Evolutionary conservation across 2,113 vertebrate genomes (phyloP), one percentile per base, ranked within the genome.

Genomic region (Mormyrus iriodes): DNA sequence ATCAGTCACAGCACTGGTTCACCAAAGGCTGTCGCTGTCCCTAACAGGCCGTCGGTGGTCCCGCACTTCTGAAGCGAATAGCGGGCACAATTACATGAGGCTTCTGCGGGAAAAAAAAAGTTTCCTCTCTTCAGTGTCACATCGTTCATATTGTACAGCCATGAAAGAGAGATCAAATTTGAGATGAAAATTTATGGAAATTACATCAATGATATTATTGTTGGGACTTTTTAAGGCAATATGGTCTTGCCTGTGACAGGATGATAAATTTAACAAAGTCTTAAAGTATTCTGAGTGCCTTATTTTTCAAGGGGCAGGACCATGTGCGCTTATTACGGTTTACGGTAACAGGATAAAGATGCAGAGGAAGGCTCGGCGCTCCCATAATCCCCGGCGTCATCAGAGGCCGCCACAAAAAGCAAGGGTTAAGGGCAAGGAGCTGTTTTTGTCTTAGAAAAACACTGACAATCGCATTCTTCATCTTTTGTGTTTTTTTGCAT

Each of bases 171-270:
- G 94, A 96, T 96, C 94, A 95, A 92, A 96, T 96, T 96, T 92
- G 90, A 93, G 92, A 94, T 95, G 94, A 96, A 96, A 96, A 96
- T 96, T 94, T 96, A 96, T 96, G 96, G 95, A 96, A 96, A 96
- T 96, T 94, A 94, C 93, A 95, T 96, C 94, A 95, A 89, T 90
- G 93, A 94, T 94, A 96, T 96, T 96, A 96, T 91, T 91, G 92
- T 93, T 89, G 93, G 93, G 93, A 96, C 95, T 96, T 96, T 96
- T 96, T 95, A 94, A 95, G 94, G 95, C 96, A 96, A 96, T 96
- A 96, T 96, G 95, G 95, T 95, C 94, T 95, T 94, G 90, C 91
- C 93, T 91, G 93, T 92, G 93, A 95, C 95, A 95, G 95, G 92
- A 95, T 96, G 95, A 96, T 96, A 95, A 95, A 96, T 96, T 95